Conservation (phyloP, 2,797 vertebrate genomes). For the Rhincodon typus region DNA sequence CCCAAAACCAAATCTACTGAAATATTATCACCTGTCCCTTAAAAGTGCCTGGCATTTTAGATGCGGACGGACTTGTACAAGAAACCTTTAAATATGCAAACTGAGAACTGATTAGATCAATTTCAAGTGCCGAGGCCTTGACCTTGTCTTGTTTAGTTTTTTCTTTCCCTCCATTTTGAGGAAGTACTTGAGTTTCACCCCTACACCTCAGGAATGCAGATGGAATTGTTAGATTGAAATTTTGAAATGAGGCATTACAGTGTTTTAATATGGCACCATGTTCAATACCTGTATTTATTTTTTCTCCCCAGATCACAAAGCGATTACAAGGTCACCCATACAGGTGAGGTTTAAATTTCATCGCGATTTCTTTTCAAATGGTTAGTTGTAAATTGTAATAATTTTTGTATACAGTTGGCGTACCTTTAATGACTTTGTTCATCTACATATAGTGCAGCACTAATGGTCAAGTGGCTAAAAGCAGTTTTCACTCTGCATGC, state of each 20-base stretch:
- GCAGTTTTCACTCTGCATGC: slow-evolving; percentile 81
- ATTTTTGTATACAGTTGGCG: background rate
- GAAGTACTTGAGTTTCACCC: background rate
- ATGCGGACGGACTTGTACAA: background rate
- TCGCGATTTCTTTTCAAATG: background rate
- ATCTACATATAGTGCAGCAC: slow-evolving; percentile 65
- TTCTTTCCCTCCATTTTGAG: background rate
- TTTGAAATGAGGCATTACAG: background rate
- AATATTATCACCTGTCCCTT: background rate
- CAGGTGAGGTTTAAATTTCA: slow-evolving; percentile 62
- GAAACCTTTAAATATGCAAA: background rate
- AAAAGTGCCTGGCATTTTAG: background rate
- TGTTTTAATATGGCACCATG: no score
- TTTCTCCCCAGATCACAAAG: slow-evolving; percentile 68
- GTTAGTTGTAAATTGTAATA: background rate
- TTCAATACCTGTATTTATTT: background rate
- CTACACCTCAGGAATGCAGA: background rate
- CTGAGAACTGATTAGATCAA: background rate
- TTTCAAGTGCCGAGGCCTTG: background rate
- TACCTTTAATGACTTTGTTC: background rate
- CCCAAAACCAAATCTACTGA: background rate
- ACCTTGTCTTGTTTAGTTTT: background rate
- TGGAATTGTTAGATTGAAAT: background rate
- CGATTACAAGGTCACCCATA: slow-evolving; percentile 86
- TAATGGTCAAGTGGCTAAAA: slow-evolving; percentile 91